These are phyloP conservation scores for Ophiodon elongatus DNA, from an alignment of 2,113 vertebrate genomes.

Conservation along the genomic window DNA sequence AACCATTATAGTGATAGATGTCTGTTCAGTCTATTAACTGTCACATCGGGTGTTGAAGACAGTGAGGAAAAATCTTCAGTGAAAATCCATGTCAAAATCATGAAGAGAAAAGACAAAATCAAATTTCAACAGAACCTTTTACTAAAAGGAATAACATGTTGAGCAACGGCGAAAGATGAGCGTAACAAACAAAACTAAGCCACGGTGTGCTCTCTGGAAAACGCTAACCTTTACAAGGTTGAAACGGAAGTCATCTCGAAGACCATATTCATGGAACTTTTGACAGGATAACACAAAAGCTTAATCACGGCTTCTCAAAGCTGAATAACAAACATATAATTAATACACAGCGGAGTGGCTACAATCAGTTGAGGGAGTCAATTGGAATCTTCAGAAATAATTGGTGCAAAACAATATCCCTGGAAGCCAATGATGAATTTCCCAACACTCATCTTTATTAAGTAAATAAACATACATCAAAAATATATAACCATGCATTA, in stretches of 20 bases:
- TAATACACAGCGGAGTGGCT: not conserved
- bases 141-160: not conserved
- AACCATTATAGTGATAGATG: not conserved
- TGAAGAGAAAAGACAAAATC: not conserved
- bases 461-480: slow-evolving; percentile 82
- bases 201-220: too few relatives aligned
- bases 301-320: not conserved
- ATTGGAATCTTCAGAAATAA: not conserved
- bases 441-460: slow-evolving; percentile 80
- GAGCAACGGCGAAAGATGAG: not conserved
- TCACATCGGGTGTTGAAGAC: not conserved
- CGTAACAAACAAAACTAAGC: not conserved
- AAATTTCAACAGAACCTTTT: too few relatives aligned
- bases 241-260: not conserved
- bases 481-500: slow-evolving; percentile 84
- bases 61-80: not conserved
- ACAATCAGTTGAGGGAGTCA: not conserved
- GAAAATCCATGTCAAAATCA: not conserved
- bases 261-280: not conserved
- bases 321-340: not conserved
- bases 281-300: not conserved
- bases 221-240: not conserved
- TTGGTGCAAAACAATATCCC: slow-evolving; percentile 7
- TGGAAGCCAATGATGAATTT: slow-evolving; percentile 21
- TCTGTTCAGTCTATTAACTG: not conserved